Base-by-base conservation (phyloP, 2,113 vertebrate species). In the Otolemur garnettii region DNA sequence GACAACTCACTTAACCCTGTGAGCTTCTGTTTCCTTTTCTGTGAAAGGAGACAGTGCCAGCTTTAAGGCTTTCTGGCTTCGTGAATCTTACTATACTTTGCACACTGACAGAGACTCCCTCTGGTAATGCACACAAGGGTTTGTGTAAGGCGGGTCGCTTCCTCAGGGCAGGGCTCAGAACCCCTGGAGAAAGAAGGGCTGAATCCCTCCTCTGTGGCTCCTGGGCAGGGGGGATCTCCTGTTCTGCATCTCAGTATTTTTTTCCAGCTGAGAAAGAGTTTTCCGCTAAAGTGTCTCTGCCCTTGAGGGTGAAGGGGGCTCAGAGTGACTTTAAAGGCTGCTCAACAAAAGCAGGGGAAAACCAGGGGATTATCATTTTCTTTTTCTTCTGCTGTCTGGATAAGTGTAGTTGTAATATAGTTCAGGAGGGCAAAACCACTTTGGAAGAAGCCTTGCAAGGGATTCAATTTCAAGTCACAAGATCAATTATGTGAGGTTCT, bases 401-500 rank as follows among this genome's bases (percentile, higher is more conserved):
- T 85, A 24, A 57, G 18, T 74, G 35, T 26, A 81, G 35, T 57
- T 93, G 26, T 80, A 74, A 84, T 17, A 59, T 15, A 22, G 80
- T 68, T 78, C 84, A 71, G 68, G n/a, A 92, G 59, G 74, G 69
- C 33, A 75, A 75, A 93, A 42, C 26, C 59, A 68, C 42, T 92
- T 91, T 93, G 94, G 91, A 96, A 95, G 81, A 72, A 87, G 38
- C 81, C 81, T 87, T 38, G 55, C 75, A 83, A 86, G 59, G 42
- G 91, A 84, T 91, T 92, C 82, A 66, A 12, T 95, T 95, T 95
- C 96, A 95, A 91, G 90, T 94, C 94, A 93, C 91, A 95, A 93
- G 95, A 84, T 95, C 95, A 93, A 71, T 96, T 91, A 85, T n/a
- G 35, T 9, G 77, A 95, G 12, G 74, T 83, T 94, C 89, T 93